A percentile compares a stretch with the other conserved stretches of the same genome.
phyloP scores from a whole-genome alignment of 2,113 vertebrate genomes.

The Crotalus tigris region DNA sequence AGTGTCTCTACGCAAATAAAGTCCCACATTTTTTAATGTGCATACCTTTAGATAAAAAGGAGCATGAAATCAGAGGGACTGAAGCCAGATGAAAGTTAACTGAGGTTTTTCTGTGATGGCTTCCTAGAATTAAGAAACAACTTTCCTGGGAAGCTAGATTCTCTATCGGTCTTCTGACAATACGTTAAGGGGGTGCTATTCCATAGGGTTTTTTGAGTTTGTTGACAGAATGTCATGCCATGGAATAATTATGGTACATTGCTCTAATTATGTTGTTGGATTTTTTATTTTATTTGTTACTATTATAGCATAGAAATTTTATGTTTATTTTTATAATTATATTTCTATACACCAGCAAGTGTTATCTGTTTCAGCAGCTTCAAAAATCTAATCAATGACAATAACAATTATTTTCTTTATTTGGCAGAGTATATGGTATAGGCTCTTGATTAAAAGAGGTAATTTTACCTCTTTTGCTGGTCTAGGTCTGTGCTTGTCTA shows the following conservation, averaged over 20 bases:
- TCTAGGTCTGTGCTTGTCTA: neutral
- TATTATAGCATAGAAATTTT: neutral
- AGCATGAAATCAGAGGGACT: too few relatives aligned
- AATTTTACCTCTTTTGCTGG: neutral
- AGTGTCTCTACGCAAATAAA: neutral
- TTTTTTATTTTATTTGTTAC: neutral
- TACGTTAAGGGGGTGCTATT: neutral
- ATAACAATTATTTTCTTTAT: neutral
- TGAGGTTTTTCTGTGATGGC: neutral
- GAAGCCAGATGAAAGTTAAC: neutral
- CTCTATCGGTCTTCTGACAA: neutral
- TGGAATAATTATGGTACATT: neutral
- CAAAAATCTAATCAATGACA: neutral
- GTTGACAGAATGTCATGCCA: neutral
- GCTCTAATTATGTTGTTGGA: neutral
- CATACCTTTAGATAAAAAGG: too few relatives aligned
- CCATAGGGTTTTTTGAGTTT: neutral
- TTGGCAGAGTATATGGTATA: neutral
- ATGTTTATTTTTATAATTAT: neutral
- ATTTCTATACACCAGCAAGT: neutral
- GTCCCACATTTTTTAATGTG: neutral
- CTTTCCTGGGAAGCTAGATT: neutral
- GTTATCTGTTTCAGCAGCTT: neutral
- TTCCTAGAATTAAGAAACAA: neutral
- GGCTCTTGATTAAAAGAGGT: neutral